phyloP scores from a whole-genome alignment of 53 echinoderm and acorn worm species.

The Astropecten irregularis region DNA sequence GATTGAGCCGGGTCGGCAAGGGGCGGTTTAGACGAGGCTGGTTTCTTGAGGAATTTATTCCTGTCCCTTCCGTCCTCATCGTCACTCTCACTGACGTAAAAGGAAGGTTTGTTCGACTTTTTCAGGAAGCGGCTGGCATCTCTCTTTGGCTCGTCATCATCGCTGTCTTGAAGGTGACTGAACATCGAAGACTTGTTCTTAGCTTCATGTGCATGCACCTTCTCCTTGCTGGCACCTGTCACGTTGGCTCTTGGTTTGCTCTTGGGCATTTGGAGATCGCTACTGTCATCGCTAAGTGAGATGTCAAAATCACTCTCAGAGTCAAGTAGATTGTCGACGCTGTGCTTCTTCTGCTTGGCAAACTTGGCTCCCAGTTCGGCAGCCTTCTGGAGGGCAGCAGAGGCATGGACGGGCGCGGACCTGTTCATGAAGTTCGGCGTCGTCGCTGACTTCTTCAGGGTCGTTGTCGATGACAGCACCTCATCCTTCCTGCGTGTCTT shows the following conservation, averaged over 20 bases:
- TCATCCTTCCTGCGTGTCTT: not conserved
- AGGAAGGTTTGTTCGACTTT: conserved; percentile 35
- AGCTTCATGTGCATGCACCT: not conserved
- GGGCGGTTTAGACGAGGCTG: not conserved
- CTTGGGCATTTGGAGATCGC: not conserved
- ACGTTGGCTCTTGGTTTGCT: not conserved
- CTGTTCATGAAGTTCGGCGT: conserved; percentile 47
- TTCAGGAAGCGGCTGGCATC: conserved; percentile 47
- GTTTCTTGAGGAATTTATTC: conserved; percentile 60
- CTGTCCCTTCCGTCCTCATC: conserved; percentile 31
- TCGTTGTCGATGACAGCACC: not conserved
- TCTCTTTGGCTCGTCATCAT: not conserved
- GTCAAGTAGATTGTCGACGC: conserved; percentile 19
- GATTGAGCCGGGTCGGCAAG: not conserved
- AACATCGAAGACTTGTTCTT: not conserved
- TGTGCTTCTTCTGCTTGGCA: conserved; percentile 38
- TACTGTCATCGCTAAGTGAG: conserved; percentile 32
- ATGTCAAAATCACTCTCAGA: conserved; percentile 56
- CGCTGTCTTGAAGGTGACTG: conserved; percentile 7
- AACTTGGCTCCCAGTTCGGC: conserved; percentile 59
- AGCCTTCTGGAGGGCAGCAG: conserved; percentile 59
- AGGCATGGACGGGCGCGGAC: conserved; percentile 54
- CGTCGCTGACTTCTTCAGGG: conserved; percentile 43
- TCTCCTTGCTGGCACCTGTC: not conserved
- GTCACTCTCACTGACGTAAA: conserved; percentile 55